A percentile compares a stretch with the other conserved stretches of the same genome.
These are phyloP conservation scores for Cuculus canorus DNA, from an alignment of 2,797 vertebrate species.

Conservation along the genomic window DNA sequence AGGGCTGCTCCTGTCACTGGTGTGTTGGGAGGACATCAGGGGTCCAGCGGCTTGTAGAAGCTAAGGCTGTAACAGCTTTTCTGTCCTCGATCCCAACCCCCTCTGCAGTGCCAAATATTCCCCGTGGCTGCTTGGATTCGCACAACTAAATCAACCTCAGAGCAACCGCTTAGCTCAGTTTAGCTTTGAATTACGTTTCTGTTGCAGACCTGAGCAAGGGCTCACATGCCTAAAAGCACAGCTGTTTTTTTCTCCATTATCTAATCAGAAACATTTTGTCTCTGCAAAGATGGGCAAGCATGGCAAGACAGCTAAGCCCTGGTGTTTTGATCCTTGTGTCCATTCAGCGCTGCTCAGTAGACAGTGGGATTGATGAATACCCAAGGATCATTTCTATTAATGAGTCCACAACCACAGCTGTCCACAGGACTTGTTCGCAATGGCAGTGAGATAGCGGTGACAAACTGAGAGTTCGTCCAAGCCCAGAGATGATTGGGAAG, in stretches of 20 bases:
- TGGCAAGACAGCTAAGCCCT: neutral
- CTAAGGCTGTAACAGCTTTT: neutral
- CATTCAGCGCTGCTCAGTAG: neutral
- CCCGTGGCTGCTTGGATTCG: neutral
- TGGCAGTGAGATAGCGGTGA: neutral
- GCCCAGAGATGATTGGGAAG: neutral
- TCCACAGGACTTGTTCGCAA: neutral
- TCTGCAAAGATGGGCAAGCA: neutral
- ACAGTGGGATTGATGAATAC: neutral
- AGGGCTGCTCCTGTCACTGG: neutral
- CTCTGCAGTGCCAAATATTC: neutral
- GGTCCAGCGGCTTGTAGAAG: neutral
- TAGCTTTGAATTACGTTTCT: neutral
- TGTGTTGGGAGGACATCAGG: neutral
- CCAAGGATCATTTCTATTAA: neutral
- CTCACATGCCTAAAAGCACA: neutral
- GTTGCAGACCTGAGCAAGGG: neutral
- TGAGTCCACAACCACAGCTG: rapidly evolving
- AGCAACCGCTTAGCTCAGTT: neutral
- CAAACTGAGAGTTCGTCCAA: neutral
- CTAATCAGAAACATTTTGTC: neutral
- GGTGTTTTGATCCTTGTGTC: neutral
- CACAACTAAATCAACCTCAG: neutral
- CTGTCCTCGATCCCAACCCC: neutral
- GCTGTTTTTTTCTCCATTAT: neutral